phyloP scores from a whole-genome alignment of 35 echinoderm and acorn worm genomes.

The Apostichopus parvimensis region DNA sequence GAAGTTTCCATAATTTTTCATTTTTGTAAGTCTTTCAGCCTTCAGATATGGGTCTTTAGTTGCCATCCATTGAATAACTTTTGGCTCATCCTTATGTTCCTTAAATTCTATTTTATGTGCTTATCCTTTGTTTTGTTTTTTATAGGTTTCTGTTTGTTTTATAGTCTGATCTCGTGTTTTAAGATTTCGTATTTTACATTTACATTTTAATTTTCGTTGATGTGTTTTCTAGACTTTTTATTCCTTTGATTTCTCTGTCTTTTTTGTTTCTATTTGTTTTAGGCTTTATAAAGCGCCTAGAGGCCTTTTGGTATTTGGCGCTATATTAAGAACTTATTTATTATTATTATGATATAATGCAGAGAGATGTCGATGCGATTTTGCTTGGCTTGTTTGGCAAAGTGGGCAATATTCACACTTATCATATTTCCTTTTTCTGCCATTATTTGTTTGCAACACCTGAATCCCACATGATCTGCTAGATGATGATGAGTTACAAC shows the following conservation, averaged over 20 bases:
- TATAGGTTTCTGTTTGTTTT: no score
- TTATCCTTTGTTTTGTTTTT: no score
- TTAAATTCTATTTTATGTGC: background rate
- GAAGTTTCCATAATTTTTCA: constrained; percentile 79
- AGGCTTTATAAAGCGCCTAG: no score
- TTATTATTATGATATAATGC: background rate
- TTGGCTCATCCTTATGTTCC: constrained; percentile 58
- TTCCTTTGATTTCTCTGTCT: no score
- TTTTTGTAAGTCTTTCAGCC: constrained; percentile 66
- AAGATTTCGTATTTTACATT: no score
- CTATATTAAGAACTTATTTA: no score
- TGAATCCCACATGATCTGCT: background rate
- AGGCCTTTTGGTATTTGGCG: no score
- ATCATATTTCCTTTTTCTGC: constrained; percentile 56
- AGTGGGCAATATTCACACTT: constrained; percentile 71
- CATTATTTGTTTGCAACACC: constrained; percentile 56
- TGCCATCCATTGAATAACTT: constrained; percentile 64
- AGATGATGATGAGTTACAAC: background rate
- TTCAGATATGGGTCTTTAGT: constrained; percentile 64
- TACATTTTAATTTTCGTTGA: no score
- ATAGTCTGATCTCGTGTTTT: no score
- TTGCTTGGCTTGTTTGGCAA: constrained; percentile 38
- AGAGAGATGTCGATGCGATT: constrained; percentile 59
- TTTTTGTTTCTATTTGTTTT: no score
- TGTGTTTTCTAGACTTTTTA: no score